Percentiles rank a stretch among this genome's conserved stretches.
Evolutionary conservation across 2,113 vertebrate genomes (phyloP).

Genomic region (Xyliphius kryptos): DNA sequence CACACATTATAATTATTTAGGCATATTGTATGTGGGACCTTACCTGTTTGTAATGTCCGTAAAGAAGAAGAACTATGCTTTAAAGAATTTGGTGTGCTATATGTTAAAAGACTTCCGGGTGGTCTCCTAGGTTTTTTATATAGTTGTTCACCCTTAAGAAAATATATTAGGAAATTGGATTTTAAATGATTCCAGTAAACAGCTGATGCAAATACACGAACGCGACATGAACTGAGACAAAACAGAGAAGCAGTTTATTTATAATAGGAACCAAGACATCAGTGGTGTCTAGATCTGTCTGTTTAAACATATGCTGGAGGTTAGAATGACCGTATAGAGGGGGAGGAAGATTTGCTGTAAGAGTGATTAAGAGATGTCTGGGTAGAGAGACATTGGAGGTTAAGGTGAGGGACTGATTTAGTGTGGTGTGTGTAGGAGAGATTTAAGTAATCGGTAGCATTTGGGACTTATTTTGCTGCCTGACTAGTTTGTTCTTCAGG

Average conservation of each 20-base stretch:
- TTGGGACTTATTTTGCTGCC: conserved; percentile 23
- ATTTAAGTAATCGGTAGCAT: conserved; percentile 16
- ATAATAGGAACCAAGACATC: neutral
- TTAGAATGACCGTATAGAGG: neutral
- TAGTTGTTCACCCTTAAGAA: neutral
- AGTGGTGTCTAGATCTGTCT: neutral
- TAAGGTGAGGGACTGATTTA: conserved; percentile 2
- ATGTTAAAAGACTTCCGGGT: neutral
- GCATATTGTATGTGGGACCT: no score
- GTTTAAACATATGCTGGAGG: neutral
- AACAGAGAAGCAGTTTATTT: neutral
- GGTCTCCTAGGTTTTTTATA: neutral
- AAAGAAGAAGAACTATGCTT: no score
- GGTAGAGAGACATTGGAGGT: conserved; percentile 7
- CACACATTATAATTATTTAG: neutral
- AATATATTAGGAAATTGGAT: neutral
- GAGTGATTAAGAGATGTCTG: neutral
- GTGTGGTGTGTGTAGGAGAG: conserved; percentile 12
- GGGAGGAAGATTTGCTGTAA: neutral
- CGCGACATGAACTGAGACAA: neutral
- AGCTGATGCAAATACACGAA: neutral
- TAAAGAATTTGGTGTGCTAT: neutral
- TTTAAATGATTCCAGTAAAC: neutral
- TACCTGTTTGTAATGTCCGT: no score
- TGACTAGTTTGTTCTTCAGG: conserved; percentile 14